These are phyloP conservation scores for Tokudaia tokunoshimensis DNA, from an alignment of 2,797 vertebrate species.

Conservation along the genomic window DNA sequence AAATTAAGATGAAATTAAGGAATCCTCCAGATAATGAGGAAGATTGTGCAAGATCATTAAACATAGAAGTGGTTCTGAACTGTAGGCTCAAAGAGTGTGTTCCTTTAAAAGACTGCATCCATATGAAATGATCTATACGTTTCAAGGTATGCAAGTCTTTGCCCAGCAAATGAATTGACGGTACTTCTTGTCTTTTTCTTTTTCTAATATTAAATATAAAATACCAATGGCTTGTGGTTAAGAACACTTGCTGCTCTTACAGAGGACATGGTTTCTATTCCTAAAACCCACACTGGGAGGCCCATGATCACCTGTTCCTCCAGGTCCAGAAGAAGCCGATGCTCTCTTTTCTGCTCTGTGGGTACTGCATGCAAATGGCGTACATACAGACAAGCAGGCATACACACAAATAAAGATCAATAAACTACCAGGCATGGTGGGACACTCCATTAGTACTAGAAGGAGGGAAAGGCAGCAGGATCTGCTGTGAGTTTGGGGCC, in stretches of 20 bases:
- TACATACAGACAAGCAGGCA: not conserved
- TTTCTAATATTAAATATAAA: slow-evolving; percentile 42
- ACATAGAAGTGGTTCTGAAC: slow-evolving; percentile 50
- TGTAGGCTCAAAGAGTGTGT: slow-evolving; percentile 43
- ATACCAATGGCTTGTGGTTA: not conserved
- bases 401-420: not conserved
- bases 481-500: not conserved
- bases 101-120: slow-evolving; percentile 14
- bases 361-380: not conserved
- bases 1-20: not conserved
- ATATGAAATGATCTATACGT: slow-evolving; percentile 30
- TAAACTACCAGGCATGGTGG: not conserved
- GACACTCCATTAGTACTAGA: not conserved
- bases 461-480: not conserved
- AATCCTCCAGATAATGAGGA: not conserved
- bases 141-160: slow-evolving; percentile 49
- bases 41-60: not conserved
- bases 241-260: not conserved
- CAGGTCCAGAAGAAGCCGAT: not conserved
- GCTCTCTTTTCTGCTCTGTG: not conserved
- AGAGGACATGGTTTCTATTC: not conserved
- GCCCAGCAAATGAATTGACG: not conserved
- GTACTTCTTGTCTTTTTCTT: not conserved
- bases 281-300: not conserved
- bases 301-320: not conserved